Evolutionary conservation across 2,888 invertebrate genomes (phyloP).

Genomic region (Ypsolopha sequella): DNA sequence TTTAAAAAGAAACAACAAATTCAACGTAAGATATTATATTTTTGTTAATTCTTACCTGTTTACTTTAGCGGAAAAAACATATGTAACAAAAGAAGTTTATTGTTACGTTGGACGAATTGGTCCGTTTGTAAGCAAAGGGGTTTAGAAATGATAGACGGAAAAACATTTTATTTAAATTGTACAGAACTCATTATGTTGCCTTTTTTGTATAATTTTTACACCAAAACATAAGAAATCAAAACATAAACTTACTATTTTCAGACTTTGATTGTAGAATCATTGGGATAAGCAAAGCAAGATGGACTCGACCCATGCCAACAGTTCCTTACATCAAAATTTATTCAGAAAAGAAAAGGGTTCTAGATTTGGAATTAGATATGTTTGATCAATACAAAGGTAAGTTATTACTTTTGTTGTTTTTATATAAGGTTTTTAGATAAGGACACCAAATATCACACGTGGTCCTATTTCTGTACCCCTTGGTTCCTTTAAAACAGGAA

Average conservation of each 20-base stretch:
- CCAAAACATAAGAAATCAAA: neutral
- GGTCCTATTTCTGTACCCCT: no score
- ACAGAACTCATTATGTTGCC: no score
- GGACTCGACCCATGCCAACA: constrained; percentile 45
- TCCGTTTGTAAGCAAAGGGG: neutral
- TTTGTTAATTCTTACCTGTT: neutral
- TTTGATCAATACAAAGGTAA: constrained; percentile 20
- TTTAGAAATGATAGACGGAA: neutral
- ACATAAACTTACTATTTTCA: constrained; percentile 11
- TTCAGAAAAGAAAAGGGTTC: constrained; percentile 38
- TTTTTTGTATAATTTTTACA: no score
- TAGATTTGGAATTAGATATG: constrained; percentile 31
- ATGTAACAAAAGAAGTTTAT: no score
- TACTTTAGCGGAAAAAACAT: no score
- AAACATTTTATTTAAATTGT: neutral
- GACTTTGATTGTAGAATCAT: constrained; percentile 40
- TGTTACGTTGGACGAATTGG: neutral
- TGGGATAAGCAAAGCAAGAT: constrained; percentile 43
- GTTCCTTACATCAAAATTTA: constrained; percentile 50
- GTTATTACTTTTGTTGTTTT: constrained; percentile 9
- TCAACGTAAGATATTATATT: constrained; percentile 26
- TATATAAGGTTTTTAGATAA: no score
- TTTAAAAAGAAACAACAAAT: constrained; percentile 36
- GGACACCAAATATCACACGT: no score
- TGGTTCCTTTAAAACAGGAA: no score